Evolutionary conservation across 2,888 invertebrate genomes (phyloP).

Genomic region (Sericinus montela): DNA sequence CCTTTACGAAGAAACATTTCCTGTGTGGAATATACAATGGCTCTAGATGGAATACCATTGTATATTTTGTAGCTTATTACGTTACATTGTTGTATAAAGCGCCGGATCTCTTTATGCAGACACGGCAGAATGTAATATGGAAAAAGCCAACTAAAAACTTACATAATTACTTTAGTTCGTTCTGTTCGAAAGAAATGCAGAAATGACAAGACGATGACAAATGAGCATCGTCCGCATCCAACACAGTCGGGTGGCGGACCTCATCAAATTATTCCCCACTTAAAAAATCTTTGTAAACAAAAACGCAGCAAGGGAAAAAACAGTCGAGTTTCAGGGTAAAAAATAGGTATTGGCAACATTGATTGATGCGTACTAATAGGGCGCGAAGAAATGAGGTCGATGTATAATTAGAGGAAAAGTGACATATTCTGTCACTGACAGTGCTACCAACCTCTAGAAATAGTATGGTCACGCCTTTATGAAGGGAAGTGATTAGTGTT

Average conservation of each 20-base stretch:
- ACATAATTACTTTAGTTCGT: constrained; percentile 74
- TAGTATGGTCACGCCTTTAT: constrained; percentile 73
- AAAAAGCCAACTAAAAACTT: constrained; percentile 69
- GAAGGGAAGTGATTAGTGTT: constrained; percentile 75
- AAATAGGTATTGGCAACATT: constrained; percentile 80
- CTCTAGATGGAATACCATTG: too few relatives aligned
- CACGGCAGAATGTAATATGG: constrained; percentile 36
- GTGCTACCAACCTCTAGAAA: constrained; percentile 62
- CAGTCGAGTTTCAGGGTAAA: constrained; percentile 63
- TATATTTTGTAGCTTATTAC: constrained; percentile 19
- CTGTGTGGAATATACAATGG: too few relatives aligned
- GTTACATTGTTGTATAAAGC: constrained; percentile 28
- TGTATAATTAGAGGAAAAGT: constrained; percentile 75
- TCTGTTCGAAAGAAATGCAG: constrained; percentile 76
- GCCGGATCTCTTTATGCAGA: constrained; percentile 27
- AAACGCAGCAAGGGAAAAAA: constrained; percentile 68
- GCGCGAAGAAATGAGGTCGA: constrained; percentile 76
- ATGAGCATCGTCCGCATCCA: constrained; percentile 72
- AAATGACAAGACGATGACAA: constrained; percentile 80
- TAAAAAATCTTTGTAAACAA: constrained; percentile 78
- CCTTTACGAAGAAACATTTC: too few relatives aligned
- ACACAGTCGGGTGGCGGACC: constrained; percentile 77
- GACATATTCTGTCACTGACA: constrained; percentile 76
- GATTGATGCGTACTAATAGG: constrained; percentile 80
- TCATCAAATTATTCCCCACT: constrained; percentile 79